Base-by-base conservation (phyloP, 2,113 vertebrate species). In the Elephas maximus region DNA sequence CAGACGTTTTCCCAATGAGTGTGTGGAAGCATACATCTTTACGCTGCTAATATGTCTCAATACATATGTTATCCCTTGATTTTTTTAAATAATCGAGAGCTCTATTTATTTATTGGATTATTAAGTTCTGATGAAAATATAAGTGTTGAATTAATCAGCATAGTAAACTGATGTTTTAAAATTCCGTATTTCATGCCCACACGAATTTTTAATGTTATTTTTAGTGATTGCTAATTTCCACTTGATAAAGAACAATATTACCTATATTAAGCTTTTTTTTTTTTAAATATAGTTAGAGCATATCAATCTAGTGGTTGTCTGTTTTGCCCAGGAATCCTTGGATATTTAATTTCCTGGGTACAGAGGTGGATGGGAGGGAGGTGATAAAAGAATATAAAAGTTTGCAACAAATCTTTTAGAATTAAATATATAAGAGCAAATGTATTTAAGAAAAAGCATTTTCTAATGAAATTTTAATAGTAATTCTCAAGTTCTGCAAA, bases 51-150 rank as follows among this genome's bases (percentile, higher is more conserved):
- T 94, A 65, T 96, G 94, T 91, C 95, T 94, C 95, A 98, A 98
- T 98, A 91, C 97, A 93, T 57, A 95, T 98, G 97, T 67, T 98
- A 71, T 94, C 45, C 51, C 96, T 98, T 95, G 90, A 92, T 96
- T 98, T 98, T 91, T 1, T 84, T 94, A 93, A 97, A 96, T 97
- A 97, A 96, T 97, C 94, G 94, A 98, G 80, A 90, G 95, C 82
- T 90, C n/a, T 88, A 48, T 97, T 98, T 98, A 98, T 98, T 97
- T 97, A 98, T 92, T 95, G 97, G 97, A 93, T 97, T 97, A 97
- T 94, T 98, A 97, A 97, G 98, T 98, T 98, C 96, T 97, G 97
- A 98, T 98, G 97, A 93, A 97, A 96, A 97, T 98, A 97, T 97
- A 97, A 98, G 96, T 98, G 97, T 98, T 97, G 92, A 98, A 90